Base-by-base conservation (phyloP, 2,113 vertebrate genomes). In the Regulus satrapa region DNA sequence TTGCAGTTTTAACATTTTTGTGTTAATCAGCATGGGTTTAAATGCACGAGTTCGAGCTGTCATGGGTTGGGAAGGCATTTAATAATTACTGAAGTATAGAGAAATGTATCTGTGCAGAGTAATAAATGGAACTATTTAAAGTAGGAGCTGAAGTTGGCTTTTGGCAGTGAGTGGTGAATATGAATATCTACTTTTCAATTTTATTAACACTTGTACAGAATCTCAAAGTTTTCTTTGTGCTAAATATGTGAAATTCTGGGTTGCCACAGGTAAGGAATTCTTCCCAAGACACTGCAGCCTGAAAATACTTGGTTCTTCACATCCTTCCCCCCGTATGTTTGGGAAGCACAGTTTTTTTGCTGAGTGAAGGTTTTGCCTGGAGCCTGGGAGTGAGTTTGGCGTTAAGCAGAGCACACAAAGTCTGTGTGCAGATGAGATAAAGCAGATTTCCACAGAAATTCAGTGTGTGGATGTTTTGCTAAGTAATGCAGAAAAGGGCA, bases 381-480 rank as follows among this genome's bases (percentile, higher is more conserved):
- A 59, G 55, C 21, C 32, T 74, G 34, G 28, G 15, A 24, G 18
- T 16, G 29, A 66, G 17, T 28, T 75, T 31, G 51, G 1, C 54
- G 26, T 16, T 32, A 11, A 25, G 3, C 9, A 14, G n/a, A n/a
- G 32, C 46, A 19, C 23, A 14, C 10, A 1, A 5, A 28, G 49
- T 14, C 36, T 36, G 14, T 51, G 8, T 46, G 28, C 36, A 61
- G 62, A 14, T 46, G 34, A 34, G 43, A 25, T 16, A 31, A 56
- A 36, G 18, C 7, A 55, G 52, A 52, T 38, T 52, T 18, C 45
- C 62, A 36, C 18, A 52, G 32, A 19, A 68, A 2, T 28, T 59
- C 9, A 1, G 0, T 40, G 26, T 28, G 40, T 56, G n/a, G 8
- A 32, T 5, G 2, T 40, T 77, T n/a, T 21, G 8, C 46, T 28